Conservation (phyloP, 1,140 invertebrate species). For the Lepidostoma basale region DNA sequence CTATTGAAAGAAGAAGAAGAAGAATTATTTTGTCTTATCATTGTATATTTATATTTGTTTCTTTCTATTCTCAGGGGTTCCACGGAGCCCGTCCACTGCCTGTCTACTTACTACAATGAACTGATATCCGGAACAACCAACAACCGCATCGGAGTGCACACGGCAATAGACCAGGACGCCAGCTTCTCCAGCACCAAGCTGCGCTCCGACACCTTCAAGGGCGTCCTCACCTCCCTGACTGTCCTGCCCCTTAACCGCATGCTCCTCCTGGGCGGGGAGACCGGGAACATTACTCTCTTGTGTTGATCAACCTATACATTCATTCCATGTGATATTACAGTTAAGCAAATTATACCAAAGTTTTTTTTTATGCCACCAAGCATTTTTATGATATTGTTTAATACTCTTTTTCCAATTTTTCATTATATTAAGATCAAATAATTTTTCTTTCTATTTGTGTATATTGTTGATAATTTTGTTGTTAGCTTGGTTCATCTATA, state of each 20-base stretch:
- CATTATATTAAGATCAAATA: no score
- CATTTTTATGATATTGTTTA: no score
- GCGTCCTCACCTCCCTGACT: slow-evolving; percentile 86
- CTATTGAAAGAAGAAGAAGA: no score
- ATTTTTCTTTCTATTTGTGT: no score
- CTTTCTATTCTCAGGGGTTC: slow-evolving; percentile 68
- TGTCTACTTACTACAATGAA: slow-evolving; percentile 75
- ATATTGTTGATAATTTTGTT: no score
- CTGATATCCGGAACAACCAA: slow-evolving; percentile 84
- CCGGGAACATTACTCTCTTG: slow-evolving; percentile 82
- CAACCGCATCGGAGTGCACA: slow-evolving; percentile 89
- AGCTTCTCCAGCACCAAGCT: slow-evolving; percentile 85
- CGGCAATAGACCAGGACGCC: slow-evolving; percentile 72
- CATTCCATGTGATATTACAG: slow-evolving; percentile 38
- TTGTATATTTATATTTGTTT: no score
- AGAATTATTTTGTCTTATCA: no score
- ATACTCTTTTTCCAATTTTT: no score
- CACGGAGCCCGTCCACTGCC: slow-evolving; percentile 88
- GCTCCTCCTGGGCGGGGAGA: slow-evolving; percentile 88
- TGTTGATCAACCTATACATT: slow-evolving; percentile 66
- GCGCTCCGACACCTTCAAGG: slow-evolving; percentile 87
- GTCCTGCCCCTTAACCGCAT: slow-evolving; percentile 88
- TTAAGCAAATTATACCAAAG: slow-evolving; percentile 35
- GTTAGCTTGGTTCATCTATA: no score
- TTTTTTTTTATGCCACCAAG: neutral